Conservation (phyloP, 2,113 vertebrate genomes). For the Ceuthmochares aereus region DNA sequence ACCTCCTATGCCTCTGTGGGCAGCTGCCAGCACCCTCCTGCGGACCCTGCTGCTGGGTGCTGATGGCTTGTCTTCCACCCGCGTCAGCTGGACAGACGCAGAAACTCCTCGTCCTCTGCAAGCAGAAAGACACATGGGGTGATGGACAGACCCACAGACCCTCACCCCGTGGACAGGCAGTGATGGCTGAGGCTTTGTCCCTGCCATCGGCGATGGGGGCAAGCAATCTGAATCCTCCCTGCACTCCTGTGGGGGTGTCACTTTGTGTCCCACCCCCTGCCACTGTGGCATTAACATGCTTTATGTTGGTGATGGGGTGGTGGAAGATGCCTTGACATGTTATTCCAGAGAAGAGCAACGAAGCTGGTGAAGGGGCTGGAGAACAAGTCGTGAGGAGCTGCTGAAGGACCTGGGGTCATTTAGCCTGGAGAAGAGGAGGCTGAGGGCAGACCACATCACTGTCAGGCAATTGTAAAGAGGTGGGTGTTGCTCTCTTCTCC, state of each 20-base stretch:
- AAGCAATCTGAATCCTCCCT: fast-evolving
- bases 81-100: conserved; percentile 17
- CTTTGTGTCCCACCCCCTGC: fast-evolving
- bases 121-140: neutral
- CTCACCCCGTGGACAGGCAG: fast-evolving
- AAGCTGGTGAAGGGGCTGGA: too few relatives aligned
- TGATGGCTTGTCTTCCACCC: fast-evolving
- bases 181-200: fast-evolving
- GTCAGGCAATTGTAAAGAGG: too few relatives aligned
- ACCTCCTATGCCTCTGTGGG: neutral
- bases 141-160: neutral
- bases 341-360: too few relatives aligned
- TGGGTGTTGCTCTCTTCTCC: too few relatives aligned
- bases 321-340: neutral
- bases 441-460: too few relatives aligned
- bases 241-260: fast-evolving
- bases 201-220: neutral
- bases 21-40: neutral
- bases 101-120: conserved; percentile 62
- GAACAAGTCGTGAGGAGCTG: too few relatives aligned
- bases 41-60: fast-evolving
- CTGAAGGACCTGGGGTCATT: too few relatives aligned
- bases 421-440: too few relatives aligned
- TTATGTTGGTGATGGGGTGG: neutral
- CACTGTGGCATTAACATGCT: neutral